A percentile compares a stretch with the other conserved stretches of the same genome.
Evolutionary conservation across 1,140 invertebrate genomes (phyloP).

Genomic region (Colletes gigas): DNA sequence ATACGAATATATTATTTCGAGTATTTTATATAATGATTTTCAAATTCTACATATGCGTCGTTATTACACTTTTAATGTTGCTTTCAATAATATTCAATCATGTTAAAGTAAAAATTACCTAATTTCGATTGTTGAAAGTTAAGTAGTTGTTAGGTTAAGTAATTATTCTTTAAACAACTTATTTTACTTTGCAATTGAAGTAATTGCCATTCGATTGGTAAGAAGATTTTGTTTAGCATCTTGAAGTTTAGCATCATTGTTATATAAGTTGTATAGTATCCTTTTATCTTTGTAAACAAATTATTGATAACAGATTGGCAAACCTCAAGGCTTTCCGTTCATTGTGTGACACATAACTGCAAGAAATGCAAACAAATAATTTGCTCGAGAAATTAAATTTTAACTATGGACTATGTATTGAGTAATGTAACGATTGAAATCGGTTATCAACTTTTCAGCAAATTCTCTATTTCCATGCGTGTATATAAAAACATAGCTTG

Average conservation of each 20-base stretch:
- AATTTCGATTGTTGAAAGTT: not conserved
- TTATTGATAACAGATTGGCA: not conserved
- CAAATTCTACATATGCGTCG: too few relatives aligned
- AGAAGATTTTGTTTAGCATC: not conserved
- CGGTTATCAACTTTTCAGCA: too few relatives aligned
- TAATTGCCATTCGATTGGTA: not conserved
- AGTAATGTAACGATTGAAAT: too few relatives aligned
- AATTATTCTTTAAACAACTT: not conserved
- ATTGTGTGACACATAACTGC: too few relatives aligned
- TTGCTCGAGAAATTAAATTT: not conserved
- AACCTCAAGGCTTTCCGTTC: not conserved
- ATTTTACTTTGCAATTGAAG: not conserved
- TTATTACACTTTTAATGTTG: not conserved
- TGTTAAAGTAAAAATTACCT: not conserved
- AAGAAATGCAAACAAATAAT: not conserved
- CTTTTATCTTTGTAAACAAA: constrained; percentile 8
- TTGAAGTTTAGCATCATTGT: not conserved
- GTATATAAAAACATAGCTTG: too few relatives aligned
- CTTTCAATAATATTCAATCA: not conserved
- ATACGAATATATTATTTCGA: not conserved
- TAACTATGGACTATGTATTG: too few relatives aligned
- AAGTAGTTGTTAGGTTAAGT: not conserved
- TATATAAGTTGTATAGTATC: constrained; percentile 11
- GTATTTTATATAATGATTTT: not conserved
- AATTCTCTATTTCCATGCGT: not conserved